phyloP scores from a whole-genome alignment of 1,140 invertebrate species.

The Caenorhabditis latens region DNA sequence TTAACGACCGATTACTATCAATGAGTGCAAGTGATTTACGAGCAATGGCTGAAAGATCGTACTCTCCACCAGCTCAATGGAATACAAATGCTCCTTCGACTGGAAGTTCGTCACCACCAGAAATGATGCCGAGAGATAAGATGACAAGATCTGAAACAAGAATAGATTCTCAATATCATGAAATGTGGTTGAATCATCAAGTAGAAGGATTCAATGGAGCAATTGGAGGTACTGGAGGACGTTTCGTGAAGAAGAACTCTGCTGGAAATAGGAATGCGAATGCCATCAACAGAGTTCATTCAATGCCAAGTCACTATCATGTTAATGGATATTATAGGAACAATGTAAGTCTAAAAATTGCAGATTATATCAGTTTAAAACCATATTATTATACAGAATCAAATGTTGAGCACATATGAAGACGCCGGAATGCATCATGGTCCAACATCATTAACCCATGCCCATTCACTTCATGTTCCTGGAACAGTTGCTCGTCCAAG shows the following conservation, averaged over 20 bases:
- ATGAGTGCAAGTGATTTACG: constrained; percentile 45
- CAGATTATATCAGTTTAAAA: background rate
- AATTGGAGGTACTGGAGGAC: constrained; percentile 17
- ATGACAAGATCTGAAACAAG: constrained; percentile 45
- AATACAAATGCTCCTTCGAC: background rate
- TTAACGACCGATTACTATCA: constrained; percentile 31
- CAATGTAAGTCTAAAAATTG: background rate
- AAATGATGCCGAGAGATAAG: constrained; percentile 23
- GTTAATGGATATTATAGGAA: constrained; percentile 47
- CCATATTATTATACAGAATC: constrained; percentile 13
- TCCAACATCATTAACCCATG: constrained; percentile 25
- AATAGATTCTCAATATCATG: constrained; percentile 54
- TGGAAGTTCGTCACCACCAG: constrained; percentile 34
- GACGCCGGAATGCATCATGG: constrained; percentile 29
- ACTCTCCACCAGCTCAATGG: constrained; percentile 33
- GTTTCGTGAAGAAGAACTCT: constrained; percentile 54
- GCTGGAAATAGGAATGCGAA: constrained; percentile 42
- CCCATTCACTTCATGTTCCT: constrained; percentile 35
- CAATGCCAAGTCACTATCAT: constrained; percentile 64
- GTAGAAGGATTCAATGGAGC: constrained; percentile 35
- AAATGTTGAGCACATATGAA: constrained; percentile 28
- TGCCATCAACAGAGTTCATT: constrained; percentile 62
- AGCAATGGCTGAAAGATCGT: constrained; percentile 44
- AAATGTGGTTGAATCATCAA: constrained; percentile 55
- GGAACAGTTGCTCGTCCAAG: constrained; percentile 16